Percentiles rank a stretch among this genome's conserved stretches.
Conservation (phyloP, 2,797 vertebrate species). For the Streptopelia turtur region DNA sequence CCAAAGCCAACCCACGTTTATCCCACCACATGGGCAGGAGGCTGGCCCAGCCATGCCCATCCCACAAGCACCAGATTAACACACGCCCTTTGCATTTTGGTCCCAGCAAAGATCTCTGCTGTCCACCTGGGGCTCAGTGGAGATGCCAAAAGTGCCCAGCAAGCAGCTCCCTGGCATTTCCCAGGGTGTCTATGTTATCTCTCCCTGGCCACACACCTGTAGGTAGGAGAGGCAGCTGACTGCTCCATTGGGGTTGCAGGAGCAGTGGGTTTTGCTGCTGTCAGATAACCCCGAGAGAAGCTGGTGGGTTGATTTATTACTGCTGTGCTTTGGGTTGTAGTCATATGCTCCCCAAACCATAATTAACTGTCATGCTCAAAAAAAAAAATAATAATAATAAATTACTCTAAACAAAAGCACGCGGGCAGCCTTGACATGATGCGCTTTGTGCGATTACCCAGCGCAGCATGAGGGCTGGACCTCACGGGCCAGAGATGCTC, state of each 20-base stretch:
- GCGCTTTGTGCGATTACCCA: neutral
- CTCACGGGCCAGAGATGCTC: accelerated
- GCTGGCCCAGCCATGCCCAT: neutral
- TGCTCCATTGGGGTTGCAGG: accelerated
- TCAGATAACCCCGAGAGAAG: neutral
- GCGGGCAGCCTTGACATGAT: accelerated
- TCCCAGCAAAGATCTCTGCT: neutral
- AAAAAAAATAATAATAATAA: neutral
- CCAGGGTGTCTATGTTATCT: accelerated
- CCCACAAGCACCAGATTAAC: neutral
- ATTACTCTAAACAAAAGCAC: neutral
- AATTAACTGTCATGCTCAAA: neutral
- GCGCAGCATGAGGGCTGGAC: neutral
- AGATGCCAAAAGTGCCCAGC: neutral
- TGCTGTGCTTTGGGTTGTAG: neutral
- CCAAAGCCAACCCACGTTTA: neutral
- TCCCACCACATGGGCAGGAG: accelerated
- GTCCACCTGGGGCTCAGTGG: accelerated
- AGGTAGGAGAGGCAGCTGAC: neutral
- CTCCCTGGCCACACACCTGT: accelerated
- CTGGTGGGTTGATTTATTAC: neutral
- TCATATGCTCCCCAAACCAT: neutral
- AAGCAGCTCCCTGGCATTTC: neutral
- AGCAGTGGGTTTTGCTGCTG: neutral
- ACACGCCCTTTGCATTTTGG: accelerated